These are phyloP conservation scores for Drosophila arizonae DNA, from an alignment of 1,140 invertebrate species.

Conservation along the genomic window DNA sequence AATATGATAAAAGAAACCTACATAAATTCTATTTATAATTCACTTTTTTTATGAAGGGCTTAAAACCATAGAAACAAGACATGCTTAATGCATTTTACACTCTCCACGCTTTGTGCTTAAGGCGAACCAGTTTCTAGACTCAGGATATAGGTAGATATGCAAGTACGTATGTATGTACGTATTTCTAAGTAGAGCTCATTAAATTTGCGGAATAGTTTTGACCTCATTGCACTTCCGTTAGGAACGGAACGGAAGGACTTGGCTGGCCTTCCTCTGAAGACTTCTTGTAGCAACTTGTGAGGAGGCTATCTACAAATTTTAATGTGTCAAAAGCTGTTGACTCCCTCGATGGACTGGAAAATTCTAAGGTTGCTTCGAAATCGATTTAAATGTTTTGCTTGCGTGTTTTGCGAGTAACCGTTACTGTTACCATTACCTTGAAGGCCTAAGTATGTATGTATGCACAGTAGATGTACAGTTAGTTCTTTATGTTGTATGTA, in stretches of 20 bases:
- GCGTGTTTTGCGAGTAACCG: slow-evolving; percentile 62
- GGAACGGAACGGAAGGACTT: neutral
- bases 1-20: neutral
- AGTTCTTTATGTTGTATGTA: slow-evolving; percentile 7
- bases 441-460: slow-evolving; percentile 49
- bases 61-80: neutral
- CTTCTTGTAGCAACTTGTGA: slow-evolving; percentile 12
- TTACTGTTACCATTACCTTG: slow-evolving; percentile 63
- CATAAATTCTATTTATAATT: neutral
- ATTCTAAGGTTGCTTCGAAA: slow-evolving; percentile 47
- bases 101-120: neutral
- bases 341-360: slow-evolving; percentile 41
- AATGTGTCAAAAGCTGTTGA: slow-evolving; percentile 25
- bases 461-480: neutral
- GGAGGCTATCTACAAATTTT: slow-evolving; percentile 17
- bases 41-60: neutral
- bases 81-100: no score
- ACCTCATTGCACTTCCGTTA: slow-evolving; percentile 38
- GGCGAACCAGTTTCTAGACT: neutral
- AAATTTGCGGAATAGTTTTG: slow-evolving; percentile 17
- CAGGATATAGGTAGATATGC: neutral
- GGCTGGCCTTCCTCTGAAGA: slow-evolving; percentile 8
- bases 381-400: slow-evolving; percentile 77
- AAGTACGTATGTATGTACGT: neutral
- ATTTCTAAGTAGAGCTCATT: neutral